phyloP scores from a whole-genome alignment of 2,888 invertebrate species.

The Drosophila acutilabella region DNA sequence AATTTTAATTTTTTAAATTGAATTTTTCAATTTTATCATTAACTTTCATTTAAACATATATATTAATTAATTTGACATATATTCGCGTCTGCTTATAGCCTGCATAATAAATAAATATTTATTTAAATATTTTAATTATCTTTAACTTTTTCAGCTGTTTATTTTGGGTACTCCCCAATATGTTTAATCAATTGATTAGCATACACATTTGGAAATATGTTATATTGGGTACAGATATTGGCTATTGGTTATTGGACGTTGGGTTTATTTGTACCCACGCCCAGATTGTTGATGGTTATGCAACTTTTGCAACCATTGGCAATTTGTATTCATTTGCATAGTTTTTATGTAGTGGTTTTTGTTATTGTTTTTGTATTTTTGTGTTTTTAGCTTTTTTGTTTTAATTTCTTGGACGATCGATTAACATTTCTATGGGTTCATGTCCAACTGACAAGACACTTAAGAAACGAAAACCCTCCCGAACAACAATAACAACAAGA shows the following conservation, averaged over 20 bases:
- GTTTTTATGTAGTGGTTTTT: conserved; percentile 41
- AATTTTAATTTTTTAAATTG: too few species aligned
- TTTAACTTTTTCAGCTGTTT: not conserved
- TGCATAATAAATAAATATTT: too few species aligned
- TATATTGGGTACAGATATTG: conserved; percentile 29
- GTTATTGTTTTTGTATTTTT: not conserved
- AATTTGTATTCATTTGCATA: conserved; percentile 65
- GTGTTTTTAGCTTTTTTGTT: conserved; percentile 54
- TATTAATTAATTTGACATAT: too few species aligned
- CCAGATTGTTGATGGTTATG: conserved; percentile 50
- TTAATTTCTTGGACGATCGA: conserved; percentile 70
- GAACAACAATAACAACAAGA: not conserved
- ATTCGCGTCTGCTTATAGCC: too few species aligned
- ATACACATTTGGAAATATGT: conserved; percentile 12
- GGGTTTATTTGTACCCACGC: conserved; percentile 41
- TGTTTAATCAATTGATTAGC: conserved; percentile 43
- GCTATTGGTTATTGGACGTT: conserved; percentile 28
- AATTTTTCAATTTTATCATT: too few species aligned
- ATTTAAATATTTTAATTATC: too few species aligned
- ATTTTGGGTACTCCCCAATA: conserved; percentile 8
- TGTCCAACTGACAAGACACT: conserved; percentile 17
- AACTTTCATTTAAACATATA: too few species aligned
- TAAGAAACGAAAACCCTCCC: not conserved
- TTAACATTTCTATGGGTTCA: conserved; percentile 68
- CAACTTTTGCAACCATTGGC: conserved; percentile 51